These are phyloP conservation scores for Lasiommata megera DNA, from an alignment of 2,888 invertebrate species.

Conservation along the genomic window DNA sequence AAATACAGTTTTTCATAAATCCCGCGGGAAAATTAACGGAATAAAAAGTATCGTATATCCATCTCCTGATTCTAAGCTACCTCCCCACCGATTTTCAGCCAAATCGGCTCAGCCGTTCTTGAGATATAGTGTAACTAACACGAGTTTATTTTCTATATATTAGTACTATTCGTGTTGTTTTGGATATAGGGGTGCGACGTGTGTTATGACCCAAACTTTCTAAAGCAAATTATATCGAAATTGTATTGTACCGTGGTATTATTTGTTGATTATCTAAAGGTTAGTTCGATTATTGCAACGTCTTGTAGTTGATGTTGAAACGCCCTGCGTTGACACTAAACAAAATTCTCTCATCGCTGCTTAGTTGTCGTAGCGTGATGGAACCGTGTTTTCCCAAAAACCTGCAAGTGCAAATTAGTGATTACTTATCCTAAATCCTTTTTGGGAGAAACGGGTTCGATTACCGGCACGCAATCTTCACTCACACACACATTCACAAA, in stretches of 20 bases:
- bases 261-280: conserved; percentile 4
- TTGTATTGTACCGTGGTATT: conserved; percentile 6
- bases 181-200: not conserved
- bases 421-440: not conserved
- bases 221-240: conserved; percentile 16
- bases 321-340: conserved; percentile 42
- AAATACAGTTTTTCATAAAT: too few species aligned
- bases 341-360: conserved; percentile 34
- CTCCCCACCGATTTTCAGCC: too few species aligned
- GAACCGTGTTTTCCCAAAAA: conserved; percentile 62
- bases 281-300: conserved; percentile 40
- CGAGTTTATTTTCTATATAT: too few species aligned
- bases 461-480: too few species aligned
- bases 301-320: conserved; percentile 43
- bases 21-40: too few species aligned
- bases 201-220: conserved; percentile 16
- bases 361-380: conserved; percentile 68
- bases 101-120: too few species aligned
- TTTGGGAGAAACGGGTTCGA: too few species aligned
- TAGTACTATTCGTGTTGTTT: too few species aligned
- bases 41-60: too few species aligned
- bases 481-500: too few species aligned
- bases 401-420: conserved; percentile 42
- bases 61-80: too few species aligned
- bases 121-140: too few species aligned